phyloP scores from a whole-genome alignment of 1,140 invertebrate genomes.

The Rhopalosiphum padi region DNA sequence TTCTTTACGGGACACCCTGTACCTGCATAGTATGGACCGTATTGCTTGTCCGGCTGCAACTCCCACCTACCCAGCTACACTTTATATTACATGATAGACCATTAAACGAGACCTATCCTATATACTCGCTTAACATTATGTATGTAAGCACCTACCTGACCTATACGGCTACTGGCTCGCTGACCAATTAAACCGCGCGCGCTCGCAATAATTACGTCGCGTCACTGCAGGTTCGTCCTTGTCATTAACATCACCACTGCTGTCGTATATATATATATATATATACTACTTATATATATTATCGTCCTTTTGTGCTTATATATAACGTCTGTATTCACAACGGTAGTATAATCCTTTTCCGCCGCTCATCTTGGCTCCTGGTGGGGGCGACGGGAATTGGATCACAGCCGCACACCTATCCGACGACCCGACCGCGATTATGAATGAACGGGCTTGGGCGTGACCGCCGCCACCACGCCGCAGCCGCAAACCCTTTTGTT shows the following conservation, averaged over 20 bases:
- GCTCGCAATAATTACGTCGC: background rate
- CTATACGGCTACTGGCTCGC: background rate
- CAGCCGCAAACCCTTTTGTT: constrained; percentile 17
- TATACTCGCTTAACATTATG: too few species aligned
- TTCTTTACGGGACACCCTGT: too few species aligned
- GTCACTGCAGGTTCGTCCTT: background rate
- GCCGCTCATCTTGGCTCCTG: background rate
- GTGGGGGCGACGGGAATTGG: background rate
- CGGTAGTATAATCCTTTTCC: background rate
- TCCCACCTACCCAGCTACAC: too few species aligned
- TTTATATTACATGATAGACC: too few species aligned
- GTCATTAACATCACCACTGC: background rate
- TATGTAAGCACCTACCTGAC: background rate
- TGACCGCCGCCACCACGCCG: background rate
- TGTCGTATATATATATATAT: background rate
- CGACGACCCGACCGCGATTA: constrained; percentile 1
- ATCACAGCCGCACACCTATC: background rate
- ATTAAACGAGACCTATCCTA: too few species aligned
- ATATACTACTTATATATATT: background rate
- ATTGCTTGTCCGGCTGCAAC: too few species aligned
- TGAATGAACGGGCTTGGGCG: constrained; percentile 29
- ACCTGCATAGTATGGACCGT: too few species aligned
- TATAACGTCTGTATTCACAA: background rate
- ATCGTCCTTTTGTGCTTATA: background rate
- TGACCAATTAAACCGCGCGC: background rate